Base-by-base conservation (phyloP, 2,113 vertebrate genomes). In the Corythornis vintsioides region DNA sequence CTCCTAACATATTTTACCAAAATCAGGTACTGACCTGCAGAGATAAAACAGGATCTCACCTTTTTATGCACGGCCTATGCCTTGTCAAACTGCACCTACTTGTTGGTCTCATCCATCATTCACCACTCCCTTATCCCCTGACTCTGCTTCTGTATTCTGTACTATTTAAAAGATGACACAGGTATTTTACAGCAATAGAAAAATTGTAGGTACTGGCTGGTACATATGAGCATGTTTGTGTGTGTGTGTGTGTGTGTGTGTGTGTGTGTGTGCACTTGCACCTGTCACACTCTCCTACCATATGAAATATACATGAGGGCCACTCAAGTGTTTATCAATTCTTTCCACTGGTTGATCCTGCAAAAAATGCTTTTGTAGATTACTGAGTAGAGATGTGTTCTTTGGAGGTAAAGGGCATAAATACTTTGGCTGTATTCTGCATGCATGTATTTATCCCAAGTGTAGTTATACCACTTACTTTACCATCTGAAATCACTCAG, bases 301-400 rank as follows among this genome's bases (percentile, higher is more conserved):
- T 65, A 93, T 65, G 84, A 89, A 95, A 91, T 89, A 93, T 88
- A 53, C 82, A 88, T 92, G 79, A 93, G 67, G 40, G 43, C 72
- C 0, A 0, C 56, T 92, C 55, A 70, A 89, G 82, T 92, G 87
- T 90, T 95, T 92, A 89, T 83, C 78, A 94, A 21, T 92, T 92
- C 79, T 93, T 95, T 95, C 92, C 79, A 60, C 78, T 94, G 84
- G 56, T 91, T 93, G 89, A 95, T 57, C 75, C 60, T 93, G 66
- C 56, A 75, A 89, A 89, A 93, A 95, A 82, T 52, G 84, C 38
- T 87, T 38, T 60, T 50, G 56, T 61, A 80, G 80, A 80, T 92
- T 92, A 63, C 59, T 57, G 60, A 48, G 72, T 65, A 74, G 91
- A 92, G 64, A 55, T 90, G 15, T 40, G 47, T 67, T 29, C 71